These are phyloP conservation scores for Vidua macroura DNA, from an alignment of 2,113 vertebrate species.

Conservation along the genomic window DNA sequence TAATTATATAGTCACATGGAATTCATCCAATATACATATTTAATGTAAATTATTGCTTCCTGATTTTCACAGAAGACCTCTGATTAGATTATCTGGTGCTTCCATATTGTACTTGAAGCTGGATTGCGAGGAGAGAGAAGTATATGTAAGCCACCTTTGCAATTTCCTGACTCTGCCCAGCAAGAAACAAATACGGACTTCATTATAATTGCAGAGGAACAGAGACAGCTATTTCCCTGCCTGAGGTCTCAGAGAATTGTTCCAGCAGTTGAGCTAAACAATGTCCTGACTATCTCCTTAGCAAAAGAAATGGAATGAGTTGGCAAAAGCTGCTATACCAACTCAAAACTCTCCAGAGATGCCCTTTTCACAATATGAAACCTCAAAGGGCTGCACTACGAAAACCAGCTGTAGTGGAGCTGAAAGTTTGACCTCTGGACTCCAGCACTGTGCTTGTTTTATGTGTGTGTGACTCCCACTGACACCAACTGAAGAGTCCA, in stretches of 20 bases:
- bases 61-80: slow-evolving; percentile 47
- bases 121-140: background rate
- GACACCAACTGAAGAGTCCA: slow-evolving; percentile 49
- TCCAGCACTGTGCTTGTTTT: slow-evolving; percentile 22
- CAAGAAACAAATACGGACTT: background rate
- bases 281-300: slow-evolving; percentile 26
- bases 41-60: slow-evolving; percentile 60
- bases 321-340: slow-evolving; percentile 33
- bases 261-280: slow-evolving; percentile 43
- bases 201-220: slow-evolving; percentile 32
- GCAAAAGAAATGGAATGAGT: slow-evolving; percentile 14
- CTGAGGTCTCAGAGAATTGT: slow-evolving; percentile 24
- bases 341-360: slow-evolving; percentile 28
- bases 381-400: slow-evolving; percentile 36
- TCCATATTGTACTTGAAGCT: slow-evolving; percentile 32
- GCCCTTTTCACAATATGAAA: slow-evolving; percentile 2
- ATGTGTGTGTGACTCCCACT: slow-evolving; percentile 37
- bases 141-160: slow-evolving; percentile 29
- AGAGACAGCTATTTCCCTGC: slow-evolving; percentile 31
- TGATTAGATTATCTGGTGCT: slow-evolving; percentile 49
- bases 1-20: slow-evolving; percentile 53
- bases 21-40: slow-evolving; percentile 62
- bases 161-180: slow-evolving; percentile 9
- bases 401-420: slow-evolving; percentile 38
- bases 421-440: slow-evolving; percentile 49